Conservation (phyloP, 2,113 vertebrate species). For the Prinia subflava region DNA sequence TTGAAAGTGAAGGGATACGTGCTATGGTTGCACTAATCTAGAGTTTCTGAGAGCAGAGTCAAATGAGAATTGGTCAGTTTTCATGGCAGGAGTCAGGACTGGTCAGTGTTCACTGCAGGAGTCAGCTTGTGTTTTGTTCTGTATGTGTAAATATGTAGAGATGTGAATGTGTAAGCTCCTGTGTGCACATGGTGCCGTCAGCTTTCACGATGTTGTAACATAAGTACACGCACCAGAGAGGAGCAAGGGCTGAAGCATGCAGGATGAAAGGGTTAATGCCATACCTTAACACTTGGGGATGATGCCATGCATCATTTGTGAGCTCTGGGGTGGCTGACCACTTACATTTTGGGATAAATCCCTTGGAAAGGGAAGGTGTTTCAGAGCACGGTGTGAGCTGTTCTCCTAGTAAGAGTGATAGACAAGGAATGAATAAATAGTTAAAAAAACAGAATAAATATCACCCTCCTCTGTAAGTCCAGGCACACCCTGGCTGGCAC, state of each 20-base stretch:
- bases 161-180: neutral
- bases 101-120: neutral
- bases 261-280: neutral
- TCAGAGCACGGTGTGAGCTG: conserved; percentile 28
- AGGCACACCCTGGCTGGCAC: neutral
- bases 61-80: neutral
- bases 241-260: neutral
- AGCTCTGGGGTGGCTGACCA: neutral
- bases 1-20: neutral
- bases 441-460: conserved; percentile 57
- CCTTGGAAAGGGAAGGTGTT: conserved; percentile 45
- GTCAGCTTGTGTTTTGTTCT: neutral
- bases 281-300: neutral
- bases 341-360: conserved; percentile 61
- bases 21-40: neutral
- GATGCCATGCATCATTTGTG: neutral
- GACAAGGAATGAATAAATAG: conserved; percentile 60
- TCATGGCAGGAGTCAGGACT: neutral
- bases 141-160: rapidly evolving
- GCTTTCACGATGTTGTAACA: neutral
- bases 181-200: rapidly evolving
- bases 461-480: conserved; percentile 19
- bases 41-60: neutral
- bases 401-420: conserved; percentile 35
- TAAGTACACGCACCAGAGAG: neutral